These are phyloP conservation scores for Stegodyphus dumicola DNA, from an alignment of 1,140 invertebrate genomes.

Conservation along the genomic window DNA sequence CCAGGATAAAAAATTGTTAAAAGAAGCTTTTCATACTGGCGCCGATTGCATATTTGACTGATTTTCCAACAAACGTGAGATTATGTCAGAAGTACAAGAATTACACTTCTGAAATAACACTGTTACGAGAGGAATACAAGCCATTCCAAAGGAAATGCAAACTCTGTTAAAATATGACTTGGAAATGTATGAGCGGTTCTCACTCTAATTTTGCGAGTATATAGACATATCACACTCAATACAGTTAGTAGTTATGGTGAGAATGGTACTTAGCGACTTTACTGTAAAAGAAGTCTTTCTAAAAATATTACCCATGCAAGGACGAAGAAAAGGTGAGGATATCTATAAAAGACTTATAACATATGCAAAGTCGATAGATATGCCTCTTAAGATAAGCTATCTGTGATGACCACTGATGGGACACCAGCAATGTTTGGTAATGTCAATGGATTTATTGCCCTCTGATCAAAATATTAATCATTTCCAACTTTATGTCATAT, in stretches of 20 bases:
- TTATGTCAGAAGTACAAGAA: conserved; percentile 14
- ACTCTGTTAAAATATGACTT: conserved; percentile 1
- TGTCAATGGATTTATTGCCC: too few relatives aligned
- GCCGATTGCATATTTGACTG: conserved; percentile 26
- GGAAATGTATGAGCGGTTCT: conserved; percentile 4
- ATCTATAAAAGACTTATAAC: too few relatives aligned
- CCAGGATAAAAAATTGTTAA: conserved; percentile 28
- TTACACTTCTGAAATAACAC: neutral
- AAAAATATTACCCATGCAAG: too few relatives aligned
- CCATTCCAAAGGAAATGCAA: neutral
- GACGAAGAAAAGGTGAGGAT: too few relatives aligned
- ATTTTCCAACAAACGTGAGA: conserved; percentile 39
- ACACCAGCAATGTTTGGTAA: too few relatives aligned
- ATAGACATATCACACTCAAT: neutral
- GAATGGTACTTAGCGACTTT: conserved; percentile 21
- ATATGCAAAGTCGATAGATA: too few relatives aligned
- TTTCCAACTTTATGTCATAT: too few relatives aligned
- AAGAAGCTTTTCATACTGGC: conserved; percentile 28
- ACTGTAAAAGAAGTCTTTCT: neutral
- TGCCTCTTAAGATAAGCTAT: too few relatives aligned
- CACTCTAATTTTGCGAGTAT: neutral
- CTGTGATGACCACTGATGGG: too few relatives aligned
- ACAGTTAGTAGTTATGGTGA: conserved; percentile 12
- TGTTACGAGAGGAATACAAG: conserved; percentile 1
- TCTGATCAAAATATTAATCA: too few relatives aligned